Conservation (phyloP, 2,113 vertebrate genomes). For the Calcarius ornatus region DNA sequence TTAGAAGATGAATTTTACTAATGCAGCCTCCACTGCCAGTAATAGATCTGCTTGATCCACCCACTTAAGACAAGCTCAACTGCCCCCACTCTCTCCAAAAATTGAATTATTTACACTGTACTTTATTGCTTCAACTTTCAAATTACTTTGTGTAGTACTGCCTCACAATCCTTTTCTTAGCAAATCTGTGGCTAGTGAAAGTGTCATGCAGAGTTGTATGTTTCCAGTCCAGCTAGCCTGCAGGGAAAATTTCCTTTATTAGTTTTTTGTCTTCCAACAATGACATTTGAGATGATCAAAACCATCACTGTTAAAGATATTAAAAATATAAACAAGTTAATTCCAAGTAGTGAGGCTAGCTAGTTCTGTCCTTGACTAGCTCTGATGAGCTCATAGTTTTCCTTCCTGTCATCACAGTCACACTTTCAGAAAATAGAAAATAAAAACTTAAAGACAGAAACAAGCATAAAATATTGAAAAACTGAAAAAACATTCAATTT, state of each 20-base stretch:
- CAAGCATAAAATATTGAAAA: neutral
- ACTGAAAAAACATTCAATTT: neutral
- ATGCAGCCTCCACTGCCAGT: slow-evolving; percentile 60
- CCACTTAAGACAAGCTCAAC: slow-evolving; percentile 36
- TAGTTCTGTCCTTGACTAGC: neutral
- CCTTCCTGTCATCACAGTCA: neutral
- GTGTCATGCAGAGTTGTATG: slow-evolving; percentile 46
- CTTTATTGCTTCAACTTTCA: slow-evolving; percentile 73
- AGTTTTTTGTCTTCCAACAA: slow-evolving; percentile 55
- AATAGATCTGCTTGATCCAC: slow-evolving; percentile 61
- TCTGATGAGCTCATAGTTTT: neutral
- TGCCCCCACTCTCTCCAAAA: slow-evolving; percentile 6
- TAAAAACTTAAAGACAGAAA: neutral
- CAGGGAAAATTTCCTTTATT: slow-evolving; percentile 77
- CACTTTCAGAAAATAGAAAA: neutral
- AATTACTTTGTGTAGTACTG: slow-evolving; percentile 32
- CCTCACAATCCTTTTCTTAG: slow-evolving; percentile 45
- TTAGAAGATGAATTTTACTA: slow-evolving; percentile 63
- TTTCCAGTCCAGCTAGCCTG: slow-evolving; percentile 68
- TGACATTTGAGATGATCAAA: slow-evolving; percentile 66
- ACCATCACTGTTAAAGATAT: slow-evolving; percentile 51
- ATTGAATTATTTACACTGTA: slow-evolving; percentile 39
- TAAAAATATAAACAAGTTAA: slow-evolving; percentile 37
- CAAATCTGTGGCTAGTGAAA: slow-evolving; percentile 65
- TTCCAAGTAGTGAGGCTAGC: neutral